phyloP scores from a whole-genome alignment of 2,797 vertebrate genomes.

The Toxotes lorentzi region DNA sequence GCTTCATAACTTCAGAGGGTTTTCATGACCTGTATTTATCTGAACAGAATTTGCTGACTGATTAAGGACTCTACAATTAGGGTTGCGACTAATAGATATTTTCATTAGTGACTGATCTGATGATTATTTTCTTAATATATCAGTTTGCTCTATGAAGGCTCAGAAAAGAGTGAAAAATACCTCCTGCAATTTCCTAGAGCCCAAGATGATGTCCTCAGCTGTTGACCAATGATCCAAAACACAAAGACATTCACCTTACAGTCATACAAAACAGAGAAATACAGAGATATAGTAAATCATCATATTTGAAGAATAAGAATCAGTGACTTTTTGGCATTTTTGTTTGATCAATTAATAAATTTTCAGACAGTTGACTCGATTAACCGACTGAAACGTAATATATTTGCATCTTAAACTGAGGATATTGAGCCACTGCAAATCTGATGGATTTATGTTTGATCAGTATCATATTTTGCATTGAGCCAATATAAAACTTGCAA shows the following conservation, averaged over 20 bases:
- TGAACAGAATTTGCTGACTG: not conserved
- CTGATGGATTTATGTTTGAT: not conserved
- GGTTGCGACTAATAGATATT: not conserved
- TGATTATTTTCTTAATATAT: not conserved
- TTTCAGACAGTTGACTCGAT: not conserved
- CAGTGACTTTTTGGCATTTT: not conserved
- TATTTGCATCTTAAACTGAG: not conserved
- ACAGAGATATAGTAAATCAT: not conserved
- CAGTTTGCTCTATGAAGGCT: not conserved
- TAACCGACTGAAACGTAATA: not conserved
- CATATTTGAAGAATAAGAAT: not conserved
- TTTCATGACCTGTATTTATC: not conserved
- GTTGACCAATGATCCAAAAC: not conserved
- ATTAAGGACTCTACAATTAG: not conserved
- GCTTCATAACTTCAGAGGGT: not conserved
- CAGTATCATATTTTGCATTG: conserved; percentile 13
- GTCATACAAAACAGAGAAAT: not conserved
- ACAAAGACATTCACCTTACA: not conserved
- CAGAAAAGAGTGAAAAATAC: not conserved
- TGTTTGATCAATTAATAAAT: not conserved
- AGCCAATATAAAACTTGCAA: conserved; percentile 27
- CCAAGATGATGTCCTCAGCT: not conserved
- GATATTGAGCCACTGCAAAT: not conserved
- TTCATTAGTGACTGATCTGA: not conserved
- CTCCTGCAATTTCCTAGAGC: not conserved